phyloP scores from a whole-genome alignment of 2,888 invertebrate genomes.

The Elegia similella region DNA sequence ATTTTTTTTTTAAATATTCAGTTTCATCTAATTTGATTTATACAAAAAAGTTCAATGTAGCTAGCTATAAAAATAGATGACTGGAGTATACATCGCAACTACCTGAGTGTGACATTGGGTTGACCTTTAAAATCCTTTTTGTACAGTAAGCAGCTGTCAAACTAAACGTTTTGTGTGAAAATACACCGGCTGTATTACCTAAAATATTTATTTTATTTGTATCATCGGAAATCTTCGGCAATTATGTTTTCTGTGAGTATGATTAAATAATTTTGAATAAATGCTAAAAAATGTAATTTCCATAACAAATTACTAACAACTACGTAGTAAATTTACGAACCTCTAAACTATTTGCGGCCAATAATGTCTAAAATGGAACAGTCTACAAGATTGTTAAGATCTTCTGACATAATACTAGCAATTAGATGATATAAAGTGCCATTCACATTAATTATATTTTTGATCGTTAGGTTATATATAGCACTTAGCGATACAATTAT shows the following conservation, averaged over 20 bases:
- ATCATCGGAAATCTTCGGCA: neutral
- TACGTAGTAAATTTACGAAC: neutral
- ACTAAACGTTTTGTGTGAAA: slow-evolving; percentile 28
- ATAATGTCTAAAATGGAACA: no score
- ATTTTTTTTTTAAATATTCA: no score
- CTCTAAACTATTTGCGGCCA: neutral
- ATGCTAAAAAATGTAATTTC: neutral
- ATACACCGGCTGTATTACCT: neutral
- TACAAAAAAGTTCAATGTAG: slow-evolving; percentile 29
- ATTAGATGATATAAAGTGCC: no score
- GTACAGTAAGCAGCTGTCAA: slow-evolving; percentile 52
- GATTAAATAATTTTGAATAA: neutral
- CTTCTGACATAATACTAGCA: no score
- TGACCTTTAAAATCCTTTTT: slow-evolving; percentile 65
- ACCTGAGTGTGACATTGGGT: slow-evolving; percentile 60
- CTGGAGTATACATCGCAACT: slow-evolving; percentile 7
- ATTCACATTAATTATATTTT: no score
- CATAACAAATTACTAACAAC: neutral
- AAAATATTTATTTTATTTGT: neutral
- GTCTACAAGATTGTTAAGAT: no score
- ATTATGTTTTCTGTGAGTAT: slow-evolving; percentile 20
- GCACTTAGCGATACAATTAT: no score
- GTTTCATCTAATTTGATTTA: no score
- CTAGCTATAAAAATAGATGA: slow-evolving; percentile 40
- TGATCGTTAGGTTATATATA: no score